Conservation (phyloP, 2,888 invertebrate genomes). For the Thysanoteuthis rhombus region DNA sequence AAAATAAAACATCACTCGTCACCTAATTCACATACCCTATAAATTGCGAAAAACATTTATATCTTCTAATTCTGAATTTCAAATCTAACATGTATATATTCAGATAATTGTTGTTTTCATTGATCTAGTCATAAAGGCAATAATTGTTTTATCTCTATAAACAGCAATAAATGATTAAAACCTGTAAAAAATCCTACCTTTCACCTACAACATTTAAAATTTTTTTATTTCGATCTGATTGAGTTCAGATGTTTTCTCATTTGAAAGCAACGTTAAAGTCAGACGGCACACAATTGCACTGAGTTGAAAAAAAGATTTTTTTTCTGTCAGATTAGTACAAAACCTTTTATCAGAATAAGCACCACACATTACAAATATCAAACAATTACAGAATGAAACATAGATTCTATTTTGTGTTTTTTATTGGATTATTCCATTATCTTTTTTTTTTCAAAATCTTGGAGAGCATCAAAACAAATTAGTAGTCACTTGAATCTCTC, state of each 20-base stretch:
- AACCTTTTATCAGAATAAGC: not conserved
- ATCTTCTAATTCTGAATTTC: too few species aligned
- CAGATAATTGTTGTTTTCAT: too few species aligned
- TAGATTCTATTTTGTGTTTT: not conserved
- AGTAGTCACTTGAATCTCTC: not conserved
- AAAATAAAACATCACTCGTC: too few species aligned
- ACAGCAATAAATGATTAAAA: too few species aligned
- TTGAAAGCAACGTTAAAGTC: not conserved
- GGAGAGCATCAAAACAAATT: too few species aligned
- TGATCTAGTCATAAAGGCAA: too few species aligned
- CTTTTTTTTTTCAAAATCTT: not conserved
- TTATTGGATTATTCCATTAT: not conserved
- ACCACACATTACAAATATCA: not conserved
- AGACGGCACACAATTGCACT: not conserved
- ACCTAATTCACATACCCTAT: too few species aligned
- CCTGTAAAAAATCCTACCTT: too few species aligned
- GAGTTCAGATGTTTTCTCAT: not conserved
- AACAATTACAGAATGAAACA: not conserved
- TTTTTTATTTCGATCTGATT: not conserved
- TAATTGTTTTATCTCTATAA: not conserved
- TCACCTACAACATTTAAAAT: too few species aligned
- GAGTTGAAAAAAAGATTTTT: not conserved
- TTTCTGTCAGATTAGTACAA: not conserved
- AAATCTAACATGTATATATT: too few species aligned
- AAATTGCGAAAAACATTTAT: too few species aligned